Conservation (phyloP, 2,797 vertebrate genomes). For the Pseudocheirus occidentalis region DNA sequence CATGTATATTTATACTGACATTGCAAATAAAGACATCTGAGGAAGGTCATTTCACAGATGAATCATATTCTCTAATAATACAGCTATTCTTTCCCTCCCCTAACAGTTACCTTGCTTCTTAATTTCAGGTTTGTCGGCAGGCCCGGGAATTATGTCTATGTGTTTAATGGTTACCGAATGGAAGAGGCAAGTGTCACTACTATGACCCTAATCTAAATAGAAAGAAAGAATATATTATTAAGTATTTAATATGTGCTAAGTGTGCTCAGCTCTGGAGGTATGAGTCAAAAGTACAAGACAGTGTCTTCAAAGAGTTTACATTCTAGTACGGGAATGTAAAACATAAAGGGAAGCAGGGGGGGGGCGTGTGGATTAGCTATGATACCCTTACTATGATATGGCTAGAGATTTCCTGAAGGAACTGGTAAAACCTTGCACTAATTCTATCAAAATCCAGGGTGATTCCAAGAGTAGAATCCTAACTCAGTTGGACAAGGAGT, state of each 20-base stretch:
- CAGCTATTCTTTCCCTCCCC: background rate
- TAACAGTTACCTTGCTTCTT: conserved; percentile 38
- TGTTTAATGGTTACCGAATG: conserved; percentile 95
- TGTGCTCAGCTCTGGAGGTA: background rate
- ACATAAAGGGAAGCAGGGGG: background rate
- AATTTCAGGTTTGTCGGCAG: conserved; percentile 93
- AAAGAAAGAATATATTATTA: background rate
- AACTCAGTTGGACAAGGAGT: background rate
- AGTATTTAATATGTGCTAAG: background rate
- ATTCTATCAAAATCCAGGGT: background rate
- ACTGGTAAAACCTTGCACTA: background rate
- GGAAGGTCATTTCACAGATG: background rate
- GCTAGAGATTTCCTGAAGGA: background rate
- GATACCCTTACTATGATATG: background rate
- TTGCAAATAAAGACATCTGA: background rate
- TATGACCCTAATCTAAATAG: background rate
- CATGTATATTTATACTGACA: background rate
- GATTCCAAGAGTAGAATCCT: background rate
- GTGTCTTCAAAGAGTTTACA: background rate
- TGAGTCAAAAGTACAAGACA: background rate
- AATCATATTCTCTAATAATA: background rate
- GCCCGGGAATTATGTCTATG: conserved; percentile 95
- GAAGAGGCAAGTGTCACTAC: conserved; percentile 89
- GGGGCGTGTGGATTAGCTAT: background rate
- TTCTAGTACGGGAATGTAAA: background rate